phyloP scores from a whole-genome alignment of 2,888 invertebrate species.

The Aleiodes alternator region DNA sequence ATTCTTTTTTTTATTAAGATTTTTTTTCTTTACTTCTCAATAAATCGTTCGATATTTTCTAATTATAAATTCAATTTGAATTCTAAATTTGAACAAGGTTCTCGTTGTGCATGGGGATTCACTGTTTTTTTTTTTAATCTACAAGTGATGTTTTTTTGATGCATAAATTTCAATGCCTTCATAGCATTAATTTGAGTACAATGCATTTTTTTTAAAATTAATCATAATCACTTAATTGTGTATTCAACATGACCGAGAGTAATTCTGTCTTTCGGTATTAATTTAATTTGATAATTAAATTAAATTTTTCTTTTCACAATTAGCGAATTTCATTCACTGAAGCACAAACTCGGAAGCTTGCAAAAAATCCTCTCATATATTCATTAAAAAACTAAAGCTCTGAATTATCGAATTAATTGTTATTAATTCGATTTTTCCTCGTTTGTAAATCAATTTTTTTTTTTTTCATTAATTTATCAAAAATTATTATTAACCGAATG shows the following conservation, averaged over 20 bases:
- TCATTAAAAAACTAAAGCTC: constrained; percentile 38
- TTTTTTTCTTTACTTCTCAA: too few species aligned
- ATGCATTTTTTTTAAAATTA: constrained; percentile 15
- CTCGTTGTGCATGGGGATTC: constrained; percentile 25
- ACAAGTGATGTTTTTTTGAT: constrained; percentile 21
- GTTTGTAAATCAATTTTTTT: background rate
- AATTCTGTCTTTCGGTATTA: background rate
- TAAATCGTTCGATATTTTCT: constrained; percentile 3
- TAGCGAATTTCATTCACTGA: background rate
- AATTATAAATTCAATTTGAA: constrained; percentile 28
- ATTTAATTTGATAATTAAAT: background rate
- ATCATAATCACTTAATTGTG: constrained; percentile 6
- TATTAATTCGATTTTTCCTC: constrained; percentile 6
- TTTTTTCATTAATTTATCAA: too few species aligned
- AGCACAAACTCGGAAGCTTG: constrained; percentile 47
- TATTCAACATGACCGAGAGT: background rate
- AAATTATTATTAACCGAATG: background rate
- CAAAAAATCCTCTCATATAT: constrained; percentile 25
- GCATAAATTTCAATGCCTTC: constrained; percentile 24
- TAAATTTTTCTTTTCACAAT: background rate
- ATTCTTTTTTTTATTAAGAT: background rate
- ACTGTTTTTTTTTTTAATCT: constrained; percentile 15
- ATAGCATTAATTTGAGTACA: constrained; percentile 22
- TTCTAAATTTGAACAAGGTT: constrained; percentile 32
- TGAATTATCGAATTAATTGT: constrained; percentile 35